Percentiles rank a stretch among this genome's conserved stretches.
phyloP scores from a whole-genome alignment of 2,888 invertebrate genomes.

The Ctena decussata region DNA sequence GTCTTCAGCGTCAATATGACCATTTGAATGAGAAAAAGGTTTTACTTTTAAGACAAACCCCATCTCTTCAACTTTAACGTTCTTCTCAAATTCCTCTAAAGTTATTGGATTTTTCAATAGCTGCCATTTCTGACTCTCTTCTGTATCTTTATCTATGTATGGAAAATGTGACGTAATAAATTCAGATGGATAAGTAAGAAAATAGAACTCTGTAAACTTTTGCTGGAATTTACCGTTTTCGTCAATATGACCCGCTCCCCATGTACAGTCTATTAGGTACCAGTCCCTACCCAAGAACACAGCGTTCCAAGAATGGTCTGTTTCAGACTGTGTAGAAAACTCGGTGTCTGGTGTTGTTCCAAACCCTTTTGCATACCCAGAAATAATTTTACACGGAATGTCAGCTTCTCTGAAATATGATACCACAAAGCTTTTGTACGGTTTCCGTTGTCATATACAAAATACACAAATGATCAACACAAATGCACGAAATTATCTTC shows the following conservation, averaged over 20 bases:
- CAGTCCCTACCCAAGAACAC: slow-evolving; percentile 47
- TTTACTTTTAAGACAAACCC: slow-evolving; percentile 16
- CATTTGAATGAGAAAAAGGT: slow-evolving; percentile 14
- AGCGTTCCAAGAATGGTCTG: slow-evolving; percentile 68
- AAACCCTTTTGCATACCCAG: slow-evolving; percentile 61
- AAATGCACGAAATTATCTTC: no score
- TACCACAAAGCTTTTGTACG: no score
- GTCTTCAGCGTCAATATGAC: not conserved
- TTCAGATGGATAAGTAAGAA: slow-evolving; percentile 49
- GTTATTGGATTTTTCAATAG: slow-evolving; percentile 33
- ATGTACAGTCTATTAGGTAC: slow-evolving; percentile 61
- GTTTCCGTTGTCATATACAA: no score
- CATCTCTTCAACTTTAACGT: not conserved
- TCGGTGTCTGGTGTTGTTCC: slow-evolving; percentile 38
- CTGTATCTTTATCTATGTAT: slow-evolving; percentile 16
- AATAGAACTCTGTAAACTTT: slow-evolving; percentile 45
- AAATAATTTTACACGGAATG: slow-evolving; percentile 45
- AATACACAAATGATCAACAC: no score
- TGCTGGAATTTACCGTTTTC: slow-evolving; percentile 23
- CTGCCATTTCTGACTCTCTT: slow-evolving; percentile 38
- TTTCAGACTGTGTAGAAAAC: slow-evolving; percentile 8
- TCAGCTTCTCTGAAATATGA: slow-evolving; percentile 38
- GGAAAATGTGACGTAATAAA: slow-evolving; percentile 45
- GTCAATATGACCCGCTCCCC: slow-evolving; percentile 64
- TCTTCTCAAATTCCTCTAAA: slow-evolving; percentile 39